Conservation (phyloP, 2,888 invertebrate genomes). For the Aphodius granarius region DNA sequence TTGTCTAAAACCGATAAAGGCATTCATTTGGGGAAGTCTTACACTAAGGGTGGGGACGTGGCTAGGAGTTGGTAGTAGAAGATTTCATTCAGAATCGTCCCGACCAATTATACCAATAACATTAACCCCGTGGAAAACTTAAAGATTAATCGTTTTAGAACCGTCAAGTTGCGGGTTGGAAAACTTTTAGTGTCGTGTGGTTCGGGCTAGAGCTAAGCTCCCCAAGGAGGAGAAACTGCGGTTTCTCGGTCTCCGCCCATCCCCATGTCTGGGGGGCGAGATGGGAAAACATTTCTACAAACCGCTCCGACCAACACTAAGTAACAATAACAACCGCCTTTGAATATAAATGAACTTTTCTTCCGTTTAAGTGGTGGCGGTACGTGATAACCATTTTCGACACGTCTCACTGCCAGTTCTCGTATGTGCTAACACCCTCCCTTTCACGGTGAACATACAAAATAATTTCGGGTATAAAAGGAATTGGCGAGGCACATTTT, state of each 20-base stretch:
- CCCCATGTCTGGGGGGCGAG: constrained; percentile 13
- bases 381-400: neutral
- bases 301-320: constrained; percentile 9
- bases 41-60: neutral
- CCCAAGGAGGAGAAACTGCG: neutral
- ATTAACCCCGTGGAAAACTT: constrained; percentile 23
- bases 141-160: constrained; percentile 31
- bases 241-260: constrained; percentile 12
- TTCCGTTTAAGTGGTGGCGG: neutral
- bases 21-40: neutral
- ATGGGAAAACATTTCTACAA: constrained; percentile 18
- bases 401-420: neutral
- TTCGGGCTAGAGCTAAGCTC: neutral
- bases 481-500: neutral
- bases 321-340: constrained; percentile 29
- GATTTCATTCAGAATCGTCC: neutral
- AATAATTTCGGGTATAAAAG: neutral
- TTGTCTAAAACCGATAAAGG: neutral
- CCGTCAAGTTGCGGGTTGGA: constrained; percentile 21
- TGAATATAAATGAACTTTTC: constrained; percentile 27
- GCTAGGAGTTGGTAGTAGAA: neutral
- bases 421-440: neutral
- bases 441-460: neutral
- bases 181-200: neutral
- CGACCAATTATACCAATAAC: constrained; percentile 29